Evolutionary conservation across 2,113 vertebrate species (phyloP).

Genomic region (Calypte anna): DNA sequence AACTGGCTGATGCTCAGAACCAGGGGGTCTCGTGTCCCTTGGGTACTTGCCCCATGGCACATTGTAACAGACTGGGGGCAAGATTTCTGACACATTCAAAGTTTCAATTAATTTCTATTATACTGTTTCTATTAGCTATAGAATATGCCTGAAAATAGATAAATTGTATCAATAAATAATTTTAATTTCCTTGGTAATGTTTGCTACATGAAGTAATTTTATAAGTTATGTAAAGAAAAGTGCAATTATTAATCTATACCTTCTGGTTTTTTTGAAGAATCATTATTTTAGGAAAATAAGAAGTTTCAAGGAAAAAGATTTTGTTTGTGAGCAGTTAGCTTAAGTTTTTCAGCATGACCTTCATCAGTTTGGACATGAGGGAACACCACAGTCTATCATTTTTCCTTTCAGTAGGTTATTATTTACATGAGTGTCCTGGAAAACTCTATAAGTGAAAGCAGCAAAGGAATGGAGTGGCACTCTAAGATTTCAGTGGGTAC

Average conservation of each 20-base stretch:
- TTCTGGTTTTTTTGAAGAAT: conserved; percentile 49
- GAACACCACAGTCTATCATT: conserved; percentile 2
- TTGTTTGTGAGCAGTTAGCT: conserved; percentile 51
- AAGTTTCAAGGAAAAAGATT: conserved; percentile 31
- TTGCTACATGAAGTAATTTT: conserved; percentile 1
- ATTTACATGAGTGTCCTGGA: not conserved
- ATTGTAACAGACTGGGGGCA: not conserved
- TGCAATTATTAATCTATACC: conserved; percentile 53
- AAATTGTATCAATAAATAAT: conserved; percentile 1
- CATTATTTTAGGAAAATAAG: conserved; percentile 18
- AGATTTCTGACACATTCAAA: not conserved
- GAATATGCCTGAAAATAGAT: not conserved
- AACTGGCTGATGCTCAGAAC: not conserved
- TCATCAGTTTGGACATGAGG: conserved; percentile 53
- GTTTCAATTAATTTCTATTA: not conserved
- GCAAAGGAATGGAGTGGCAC: not conserved
- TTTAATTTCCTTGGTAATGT: conserved; percentile 38
- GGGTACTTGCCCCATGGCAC: not conserved
- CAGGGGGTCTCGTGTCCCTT: not conserved
- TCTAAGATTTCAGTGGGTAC: not conserved
- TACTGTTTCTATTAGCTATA: too few relatives aligned
- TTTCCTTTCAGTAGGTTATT: not conserved
- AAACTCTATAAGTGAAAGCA: not conserved
- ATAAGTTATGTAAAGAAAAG: conserved; percentile 28
- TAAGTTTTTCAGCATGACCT: conserved; percentile 18